Evolutionary conservation across 1,140 invertebrate species (phyloP).

Genomic region (Drepana arcuata): DNA sequence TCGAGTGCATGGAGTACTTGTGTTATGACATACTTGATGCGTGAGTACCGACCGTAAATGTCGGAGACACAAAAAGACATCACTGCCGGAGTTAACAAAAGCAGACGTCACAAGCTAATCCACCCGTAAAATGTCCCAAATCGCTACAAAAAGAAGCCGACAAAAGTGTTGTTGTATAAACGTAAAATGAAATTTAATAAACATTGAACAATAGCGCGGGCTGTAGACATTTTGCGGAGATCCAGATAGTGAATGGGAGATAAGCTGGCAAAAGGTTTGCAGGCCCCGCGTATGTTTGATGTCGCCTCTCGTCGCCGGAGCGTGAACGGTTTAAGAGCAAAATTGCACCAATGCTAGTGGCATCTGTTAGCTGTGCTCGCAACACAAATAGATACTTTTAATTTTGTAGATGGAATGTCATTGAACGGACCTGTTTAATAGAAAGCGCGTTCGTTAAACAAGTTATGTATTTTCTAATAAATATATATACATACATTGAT

Average conservation of each 20-base stretch:
- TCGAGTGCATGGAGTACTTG: constrained; percentile 51
- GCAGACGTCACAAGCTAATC: constrained; percentile 56
- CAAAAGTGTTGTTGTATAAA: constrained; percentile 69
- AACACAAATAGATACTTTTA: constrained; percentile 62
- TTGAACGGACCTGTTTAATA: constrained; percentile 25
- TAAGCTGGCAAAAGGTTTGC: constrained; percentile 68
- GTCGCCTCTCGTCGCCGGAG: constrained; percentile 61
- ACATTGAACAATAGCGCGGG: constrained; percentile 51
- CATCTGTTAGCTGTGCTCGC: constrained; percentile 63
- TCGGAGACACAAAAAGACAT: constrained; percentile 54
- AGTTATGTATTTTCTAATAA: no score
- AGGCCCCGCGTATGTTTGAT: constrained; percentile 67
- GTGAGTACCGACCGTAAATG: constrained; percentile 55
- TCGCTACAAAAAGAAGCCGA: constrained; percentile 59
- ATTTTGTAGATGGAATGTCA: constrained; percentile 63
- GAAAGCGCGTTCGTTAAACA: no score
- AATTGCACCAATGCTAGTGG: constrained; percentile 58
- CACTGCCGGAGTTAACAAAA: constrained; percentile 39
- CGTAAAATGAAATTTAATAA: constrained; percentile 72
- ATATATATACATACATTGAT: no score
- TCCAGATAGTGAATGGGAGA: constrained; percentile 64
- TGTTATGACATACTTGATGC: constrained; percentile 71
- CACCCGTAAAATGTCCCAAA: constrained; percentile 69
- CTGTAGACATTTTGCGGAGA: constrained; percentile 61
- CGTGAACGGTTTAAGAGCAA: constrained; percentile 64